Percentiles rank a stretch among this genome's conserved stretches.
phyloP scores from a whole-genome alignment of 2,888 invertebrate species.

The Actias luna region DNA sequence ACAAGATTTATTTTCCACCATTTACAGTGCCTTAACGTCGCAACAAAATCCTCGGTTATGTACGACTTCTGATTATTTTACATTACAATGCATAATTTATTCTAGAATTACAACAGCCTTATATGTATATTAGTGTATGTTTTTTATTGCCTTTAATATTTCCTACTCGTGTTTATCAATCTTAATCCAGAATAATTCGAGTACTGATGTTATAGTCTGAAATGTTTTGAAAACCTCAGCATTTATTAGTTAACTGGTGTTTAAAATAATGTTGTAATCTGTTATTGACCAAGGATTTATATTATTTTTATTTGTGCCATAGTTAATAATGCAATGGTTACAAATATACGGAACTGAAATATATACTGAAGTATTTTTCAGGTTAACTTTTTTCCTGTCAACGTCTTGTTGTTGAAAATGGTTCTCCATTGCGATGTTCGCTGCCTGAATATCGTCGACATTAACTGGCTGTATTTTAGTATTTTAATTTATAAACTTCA shows the following conservation, averaged over 20 bases:
- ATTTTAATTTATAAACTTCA: not conserved
- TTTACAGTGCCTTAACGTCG: not conserved
- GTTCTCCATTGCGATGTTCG: not conserved
- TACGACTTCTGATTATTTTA: not conserved
- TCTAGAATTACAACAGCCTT: not conserved
- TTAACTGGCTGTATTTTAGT: not conserved
- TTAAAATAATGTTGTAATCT: too few species aligned
- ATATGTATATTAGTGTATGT: not conserved
- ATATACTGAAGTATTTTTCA: not conserved
- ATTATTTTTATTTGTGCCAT: not conserved
- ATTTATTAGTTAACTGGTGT: too few species aligned
- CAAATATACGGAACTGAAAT: not conserved
- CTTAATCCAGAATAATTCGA: not conserved
- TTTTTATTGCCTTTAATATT: not conserved
- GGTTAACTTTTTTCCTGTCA: not conserved
- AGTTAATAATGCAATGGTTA: not conserved
- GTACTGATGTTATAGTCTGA: not conserved
- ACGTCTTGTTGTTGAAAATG: not conserved
- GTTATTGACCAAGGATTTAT: not conserved
- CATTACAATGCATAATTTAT: constrained; percentile 9
- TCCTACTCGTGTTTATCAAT: not conserved
- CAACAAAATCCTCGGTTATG: constrained; percentile 1
- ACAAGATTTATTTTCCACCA: not conserved
- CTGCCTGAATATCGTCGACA: not conserved
- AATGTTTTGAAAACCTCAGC: too few species aligned